Evolutionary conservation across 2,797 vertebrate genomes (phyloP).

Genomic region (Trachops cirrhosus): DNA sequence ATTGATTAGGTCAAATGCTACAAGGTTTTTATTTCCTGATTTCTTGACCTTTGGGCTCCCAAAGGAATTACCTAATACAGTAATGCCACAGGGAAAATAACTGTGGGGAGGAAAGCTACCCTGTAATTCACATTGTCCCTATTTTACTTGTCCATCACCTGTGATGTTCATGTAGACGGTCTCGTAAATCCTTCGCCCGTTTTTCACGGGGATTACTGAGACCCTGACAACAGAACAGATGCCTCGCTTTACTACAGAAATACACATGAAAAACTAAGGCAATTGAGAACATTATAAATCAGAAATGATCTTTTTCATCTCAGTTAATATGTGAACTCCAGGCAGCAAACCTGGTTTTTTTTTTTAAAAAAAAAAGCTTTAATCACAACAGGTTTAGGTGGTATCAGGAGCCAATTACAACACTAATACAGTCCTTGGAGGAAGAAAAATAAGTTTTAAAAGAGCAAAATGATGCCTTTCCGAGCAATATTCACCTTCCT

Average conservation of each 20-base stretch:
- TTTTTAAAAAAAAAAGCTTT: slow-evolving; percentile 33
- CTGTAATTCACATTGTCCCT: slow-evolving; percentile 43
- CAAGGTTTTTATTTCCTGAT: slow-evolving; percentile 45
- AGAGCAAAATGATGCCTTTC: slow-evolving; percentile 43
- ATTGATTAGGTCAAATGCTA: slow-evolving; percentile 33
- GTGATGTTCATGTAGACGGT: background rate
- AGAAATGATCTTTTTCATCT: slow-evolving; percentile 53
- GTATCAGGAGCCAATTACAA: slow-evolving; percentile 62
- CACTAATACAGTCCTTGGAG: slow-evolving; percentile 40
- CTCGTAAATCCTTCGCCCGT: background rate
- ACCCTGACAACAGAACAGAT: background rate
- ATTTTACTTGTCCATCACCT: slow-evolving; percentile 55
- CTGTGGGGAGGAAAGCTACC: slow-evolving; percentile 20
- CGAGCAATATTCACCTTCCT: background rate
- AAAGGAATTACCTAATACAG: slow-evolving; percentile 22
- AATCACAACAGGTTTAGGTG: slow-evolving; percentile 50
- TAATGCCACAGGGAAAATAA: background rate
- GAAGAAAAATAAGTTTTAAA: slow-evolving; percentile 44
- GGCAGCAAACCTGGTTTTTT: background rate
- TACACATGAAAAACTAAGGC: slow-evolving; percentile 9
- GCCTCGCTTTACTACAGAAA: background rate
- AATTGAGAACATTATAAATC: slow-evolving; percentile 27
- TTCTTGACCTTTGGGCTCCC: slow-evolving; percentile 26
- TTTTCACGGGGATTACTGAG: slow-evolving; percentile 56
- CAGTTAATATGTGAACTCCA: slow-evolving; percentile 23